Percentiles rank a stretch among this genome's conserved stretches.
Conservation (phyloP, 92 coral and sea anemone species). For the Siderastrea siderea region DNA sequence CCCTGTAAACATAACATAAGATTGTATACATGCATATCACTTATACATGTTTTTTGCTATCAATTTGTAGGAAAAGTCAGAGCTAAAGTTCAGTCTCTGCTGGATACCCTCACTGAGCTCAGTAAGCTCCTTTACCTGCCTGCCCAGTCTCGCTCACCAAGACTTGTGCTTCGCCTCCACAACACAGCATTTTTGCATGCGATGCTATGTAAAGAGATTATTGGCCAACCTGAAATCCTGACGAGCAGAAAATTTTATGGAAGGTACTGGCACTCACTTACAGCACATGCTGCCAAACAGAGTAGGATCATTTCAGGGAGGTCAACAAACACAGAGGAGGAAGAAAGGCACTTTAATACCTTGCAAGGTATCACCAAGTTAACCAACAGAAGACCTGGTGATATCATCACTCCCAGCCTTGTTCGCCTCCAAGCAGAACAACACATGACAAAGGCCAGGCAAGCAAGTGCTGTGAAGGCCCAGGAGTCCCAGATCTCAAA, state of each 20-base stretch:
- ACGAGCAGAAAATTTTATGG: constrained; percentile 52
- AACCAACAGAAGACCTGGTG: constrained; percentile 59
- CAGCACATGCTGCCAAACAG: constrained; percentile 44
- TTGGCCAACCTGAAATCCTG: constrained; percentile 43
- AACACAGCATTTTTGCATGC: constrained; percentile 57
- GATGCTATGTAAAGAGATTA: constrained; percentile 49
- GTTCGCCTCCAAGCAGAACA: constrained; percentile 46
- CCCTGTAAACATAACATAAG: too few species aligned
- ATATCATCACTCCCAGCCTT: constrained; percentile 39
- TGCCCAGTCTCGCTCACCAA: constrained; percentile 51
- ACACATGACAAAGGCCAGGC: constrained; percentile 22
- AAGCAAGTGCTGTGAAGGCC: constrained; percentile 35
- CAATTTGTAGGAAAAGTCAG: constrained; percentile 45
- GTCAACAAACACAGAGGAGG: constrained; percentile 51
- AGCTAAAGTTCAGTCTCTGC: constrained; percentile 51
- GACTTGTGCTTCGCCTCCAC: constrained; percentile 46
- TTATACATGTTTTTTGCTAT: neutral
- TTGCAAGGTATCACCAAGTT: constrained; percentile 23
- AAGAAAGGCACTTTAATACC: constrained; percentile 30
- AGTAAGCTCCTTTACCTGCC: constrained; percentile 43
- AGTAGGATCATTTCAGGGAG: constrained; percentile 37
- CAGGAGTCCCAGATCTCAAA: constrained; percentile 42
- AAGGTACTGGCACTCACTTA: constrained; percentile 26
- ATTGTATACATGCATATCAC: neutral
- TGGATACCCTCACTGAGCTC: constrained; percentile 68